A percentile compares a stretch with the other conserved stretches of the same genome.
Conservation (phyloP, 1,140 invertebrate genomes). For the Drosophila fuyamai region DNA sequence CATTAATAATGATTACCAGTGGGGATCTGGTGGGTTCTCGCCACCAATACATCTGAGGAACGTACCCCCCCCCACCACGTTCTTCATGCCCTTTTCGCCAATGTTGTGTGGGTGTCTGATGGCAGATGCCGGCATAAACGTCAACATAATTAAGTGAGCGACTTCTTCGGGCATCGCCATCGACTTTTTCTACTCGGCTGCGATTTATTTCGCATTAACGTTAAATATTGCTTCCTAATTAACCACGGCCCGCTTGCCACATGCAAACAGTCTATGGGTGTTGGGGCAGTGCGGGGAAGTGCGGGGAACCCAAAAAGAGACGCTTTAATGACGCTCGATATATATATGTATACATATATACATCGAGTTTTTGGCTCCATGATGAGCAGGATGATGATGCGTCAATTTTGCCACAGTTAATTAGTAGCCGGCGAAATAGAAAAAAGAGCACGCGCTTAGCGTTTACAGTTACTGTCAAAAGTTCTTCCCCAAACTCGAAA, state of each 20-base stretch:
- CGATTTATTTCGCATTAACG: constrained; percentile 83
- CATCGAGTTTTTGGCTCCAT: constrained; percentile 37
- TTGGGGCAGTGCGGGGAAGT: not conserved
- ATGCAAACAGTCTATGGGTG: constrained; percentile 41
- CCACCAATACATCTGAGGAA: not conserved
- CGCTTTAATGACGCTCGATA: constrained; percentile 58
- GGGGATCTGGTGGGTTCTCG: constrained; percentile 36
- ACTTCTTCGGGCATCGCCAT: constrained; percentile 48
- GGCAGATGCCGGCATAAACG: constrained; percentile 65
- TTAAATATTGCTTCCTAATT: constrained; percentile 81
- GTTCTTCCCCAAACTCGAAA: constrained; percentile 39
- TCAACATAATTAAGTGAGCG: constrained; percentile 81
- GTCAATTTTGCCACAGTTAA: constrained; percentile 73
- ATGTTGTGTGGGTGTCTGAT: constrained; percentile 28
- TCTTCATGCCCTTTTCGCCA: not conserved
- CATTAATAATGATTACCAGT: constrained; percentile 81
- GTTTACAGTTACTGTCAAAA: constrained; percentile 76
- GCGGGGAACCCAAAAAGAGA: constrained; percentile 10
- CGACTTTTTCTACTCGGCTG: constrained; percentile 55
- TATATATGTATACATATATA: constrained; percentile 20
- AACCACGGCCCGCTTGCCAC: constrained; percentile 64
- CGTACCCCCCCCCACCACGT: too few relatives aligned
- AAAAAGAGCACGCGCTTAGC: constrained; percentile 43
- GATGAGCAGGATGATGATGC: constrained; percentile 69
- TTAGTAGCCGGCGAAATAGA: constrained; percentile 54